Evolutionary conservation across 2,113 vertebrate genomes (phyloP), one percentile per base, ranked within the genome.

Genomic region (Phaetusa simplex): DNA sequence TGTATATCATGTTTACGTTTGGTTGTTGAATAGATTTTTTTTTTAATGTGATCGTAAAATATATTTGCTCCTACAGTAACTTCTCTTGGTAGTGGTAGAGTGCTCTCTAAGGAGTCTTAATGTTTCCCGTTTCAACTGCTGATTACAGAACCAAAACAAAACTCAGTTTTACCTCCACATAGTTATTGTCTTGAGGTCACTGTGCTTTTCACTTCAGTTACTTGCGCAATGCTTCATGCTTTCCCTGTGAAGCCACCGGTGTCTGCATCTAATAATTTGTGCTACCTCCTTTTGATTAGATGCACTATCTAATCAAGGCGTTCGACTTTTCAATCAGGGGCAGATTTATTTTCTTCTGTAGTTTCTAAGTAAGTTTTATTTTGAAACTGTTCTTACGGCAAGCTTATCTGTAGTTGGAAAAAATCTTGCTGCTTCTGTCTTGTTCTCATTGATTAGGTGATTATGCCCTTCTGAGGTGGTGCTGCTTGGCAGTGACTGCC

Each of bases 201-300:
- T 50, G 23, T 66, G 14, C 20, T 26, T 64, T 34, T 77, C 30
- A 59, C 40, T 69, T 13, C n/a, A 26, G 45, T 55, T 71, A 55
- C n/a, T 42, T 50, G 47, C 1, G 2, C 24, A 40, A 7, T 24
- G 36, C 53, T 67, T 86, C 16, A 2, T 29, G 24, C 42, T 67
- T 90, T 66, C 18, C 23, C 18, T 58, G n/a, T 36, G 59, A 67
- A 72, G 50, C 49, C 0, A 0, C 11, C 2, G 1, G 8, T 32
- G n/a, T 38, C 34, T 70, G 11, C 49, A 42, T 40, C 43, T 76
- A 21, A 7, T 66, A 55, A 36, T 32, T 76, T 58, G 38, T 69
- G 42, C 42, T 66, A 15, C 59, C 47, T 58, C 34, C 30, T 58
- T 72, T 82, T 45, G 47, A 15, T 72, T 40, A 71, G 32, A 11